Base-by-base conservation (phyloP, 2,113 vertebrate genomes). In the Gasterosteus nipponicus region DNA sequence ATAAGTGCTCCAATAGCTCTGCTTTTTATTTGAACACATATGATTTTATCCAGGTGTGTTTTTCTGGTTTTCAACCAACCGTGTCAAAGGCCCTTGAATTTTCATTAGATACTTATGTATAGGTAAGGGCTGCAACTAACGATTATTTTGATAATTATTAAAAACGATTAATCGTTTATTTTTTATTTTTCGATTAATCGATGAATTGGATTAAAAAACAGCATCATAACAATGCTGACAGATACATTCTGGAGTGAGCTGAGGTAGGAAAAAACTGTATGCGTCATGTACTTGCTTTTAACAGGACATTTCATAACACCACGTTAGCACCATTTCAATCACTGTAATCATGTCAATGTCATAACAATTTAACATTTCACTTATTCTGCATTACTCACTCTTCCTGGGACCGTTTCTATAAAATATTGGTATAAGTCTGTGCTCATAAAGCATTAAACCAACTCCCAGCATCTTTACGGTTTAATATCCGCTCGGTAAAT, bases 1-100 rank as follows among this genome's bases (percentile, higher is more conserved):
- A 76, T 77, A 62, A 57, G 59, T 83, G 41, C 67, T 78, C 81
- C 69, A 75, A 44, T 71, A 42, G 83, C 75, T 85, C 62, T 38
- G 56, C 70, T 82, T 78, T 91, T 90, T 88, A 82, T 65, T 73
- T 51, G 38, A 61, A 72, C 54, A 66, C 66, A 74, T 70, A 69
- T 19, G 74, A 39, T 78, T 77, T 82, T 41, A 61, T 82, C 49
- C 62, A 54, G 58, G 71, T 62, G 78, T 75, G 46, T 72, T 69
- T 62, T 38, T 57, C 63, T 75, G 75, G 62, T 78, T 69, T 57
- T 63, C 73, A n/a, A 71, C 65, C 57, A 56, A 44, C 61, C 18
- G 12, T 38, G 59, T 81, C 82, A 66, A 69, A 75, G 56, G 57
- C 38, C 19, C 29, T 62, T 63, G 54, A 31, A 9, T 8, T 77